Evolutionary conservation across 2,113 vertebrate species (phyloP).

Genomic region (Nasalis larvatus): DNA sequence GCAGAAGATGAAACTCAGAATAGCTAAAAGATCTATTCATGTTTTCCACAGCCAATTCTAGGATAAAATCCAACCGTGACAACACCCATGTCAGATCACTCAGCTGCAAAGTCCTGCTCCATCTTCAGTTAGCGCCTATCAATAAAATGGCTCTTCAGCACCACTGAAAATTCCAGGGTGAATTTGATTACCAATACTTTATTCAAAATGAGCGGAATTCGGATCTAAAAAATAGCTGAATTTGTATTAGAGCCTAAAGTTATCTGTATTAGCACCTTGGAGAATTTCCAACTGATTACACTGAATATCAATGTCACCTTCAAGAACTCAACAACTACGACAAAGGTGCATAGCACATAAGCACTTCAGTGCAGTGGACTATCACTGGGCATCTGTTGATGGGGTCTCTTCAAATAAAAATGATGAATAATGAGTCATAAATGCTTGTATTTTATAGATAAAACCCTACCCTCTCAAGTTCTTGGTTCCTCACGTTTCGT

Average conservation of each 20-base stretch:
- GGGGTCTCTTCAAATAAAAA: not conserved
- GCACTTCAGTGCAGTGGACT: not conserved
- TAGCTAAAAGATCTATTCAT: not conserved
- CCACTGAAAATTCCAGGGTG: not conserved
- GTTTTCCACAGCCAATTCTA: not conserved
- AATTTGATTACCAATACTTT: not conserved
- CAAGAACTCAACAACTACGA: not conserved
- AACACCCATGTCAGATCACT: not conserved
- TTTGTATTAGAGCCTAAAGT: not conserved
- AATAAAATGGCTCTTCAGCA: not conserved
- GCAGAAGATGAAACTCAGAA: not conserved
- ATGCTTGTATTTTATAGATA: not conserved
- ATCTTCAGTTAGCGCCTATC: not conserved
- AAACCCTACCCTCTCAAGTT: conserved; percentile 79
- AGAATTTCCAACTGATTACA: not conserved
- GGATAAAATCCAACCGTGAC: not conserved
- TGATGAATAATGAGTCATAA: not conserved
- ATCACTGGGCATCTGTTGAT: not conserved
- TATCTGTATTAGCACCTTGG: not conserved
- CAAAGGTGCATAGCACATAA: not conserved
- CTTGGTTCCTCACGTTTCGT: conserved; percentile 73
- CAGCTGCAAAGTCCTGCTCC: not conserved
- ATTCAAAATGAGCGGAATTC: not conserved
- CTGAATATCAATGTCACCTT: not conserved
- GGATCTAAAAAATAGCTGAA: not conserved